phyloP scores from a whole-genome alignment of 1,140 invertebrate genomes.

The Drosophila sucinea region DNA sequence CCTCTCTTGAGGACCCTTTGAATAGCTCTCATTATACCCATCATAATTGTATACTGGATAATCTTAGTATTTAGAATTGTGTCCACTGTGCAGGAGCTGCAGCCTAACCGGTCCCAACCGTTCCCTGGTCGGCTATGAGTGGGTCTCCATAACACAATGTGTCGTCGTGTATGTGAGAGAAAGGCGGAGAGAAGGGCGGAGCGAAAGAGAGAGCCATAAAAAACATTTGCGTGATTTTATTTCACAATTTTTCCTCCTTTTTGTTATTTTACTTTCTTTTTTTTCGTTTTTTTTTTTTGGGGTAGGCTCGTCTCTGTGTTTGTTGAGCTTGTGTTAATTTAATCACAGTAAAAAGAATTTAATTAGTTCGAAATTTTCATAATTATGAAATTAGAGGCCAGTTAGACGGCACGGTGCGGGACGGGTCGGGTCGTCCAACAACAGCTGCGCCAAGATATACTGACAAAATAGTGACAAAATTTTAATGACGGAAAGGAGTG shows the following conservation, averaged over 20 bases:
- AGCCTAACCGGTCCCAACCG: conserved; percentile 8
- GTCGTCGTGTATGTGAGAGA: conserved; percentile 11
- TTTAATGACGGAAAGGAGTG: conserved; percentile 9
- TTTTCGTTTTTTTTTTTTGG: conserved; percentile 21
- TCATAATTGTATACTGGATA: no score
- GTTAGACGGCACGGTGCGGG: neutral
- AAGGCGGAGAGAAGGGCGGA: neutral
- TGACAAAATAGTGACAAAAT: conserved; percentile 6
- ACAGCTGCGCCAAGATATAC: neutral
- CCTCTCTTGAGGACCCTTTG: no score
- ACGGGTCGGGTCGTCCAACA: neutral
- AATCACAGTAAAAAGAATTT: conserved; percentile 71
- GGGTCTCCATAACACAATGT: conserved; percentile 21
- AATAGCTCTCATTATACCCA: no score
- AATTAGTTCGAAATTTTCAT: conserved; percentile 51
- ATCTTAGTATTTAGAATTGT: neutral
- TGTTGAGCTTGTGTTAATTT: conserved; percentile 61
- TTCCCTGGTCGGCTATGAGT: conserved; percentile 1
- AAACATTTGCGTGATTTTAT: conserved; percentile 74
- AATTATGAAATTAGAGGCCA: conserved; percentile 8
- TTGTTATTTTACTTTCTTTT: conserved; percentile 17
- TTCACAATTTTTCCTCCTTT: conserved; percentile 48
- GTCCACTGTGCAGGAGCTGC: conserved; percentile 18
- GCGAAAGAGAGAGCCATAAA: conserved; percentile 46
- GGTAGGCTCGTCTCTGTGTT: conserved; percentile 15